Percentiles rank a stretch among this genome's conserved stretches.
Evolutionary conservation across 1,140 invertebrate genomes (phyloP).

Genomic region (Nephila pilipes): DNA sequence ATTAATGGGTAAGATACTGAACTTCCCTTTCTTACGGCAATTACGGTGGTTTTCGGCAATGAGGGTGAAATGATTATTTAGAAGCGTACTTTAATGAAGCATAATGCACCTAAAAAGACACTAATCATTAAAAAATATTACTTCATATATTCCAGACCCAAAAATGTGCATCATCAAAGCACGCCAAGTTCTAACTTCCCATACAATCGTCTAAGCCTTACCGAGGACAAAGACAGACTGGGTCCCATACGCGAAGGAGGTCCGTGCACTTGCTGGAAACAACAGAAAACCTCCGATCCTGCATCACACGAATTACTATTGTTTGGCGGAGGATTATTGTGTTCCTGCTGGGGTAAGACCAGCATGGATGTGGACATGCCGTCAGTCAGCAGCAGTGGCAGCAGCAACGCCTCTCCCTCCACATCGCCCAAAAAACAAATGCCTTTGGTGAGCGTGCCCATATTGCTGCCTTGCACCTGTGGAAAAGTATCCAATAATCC

Average conservation of each 20-base stretch:
- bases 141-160: conserved; percentile 41
- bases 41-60: too few species aligned
- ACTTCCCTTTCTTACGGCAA: too few species aligned
- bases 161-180: conserved; percentile 69
- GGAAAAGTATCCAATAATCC: conserved; percentile 63
- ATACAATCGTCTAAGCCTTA: conserved; percentile 62
- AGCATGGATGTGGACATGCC: conserved; percentile 64
- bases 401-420: conserved; percentile 69
- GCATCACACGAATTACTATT: conserved; percentile 49
- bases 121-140: too few species aligned
- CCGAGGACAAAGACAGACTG: conserved; percentile 67
- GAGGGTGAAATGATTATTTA: too few species aligned
- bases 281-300: conserved; percentile 55
- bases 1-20: too few species aligned
- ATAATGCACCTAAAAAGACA: too few species aligned
- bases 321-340: conserved; percentile 54
- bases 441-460: conserved; percentile 60
- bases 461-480: conserved; percentile 68
- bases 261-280: conserved; percentile 66
- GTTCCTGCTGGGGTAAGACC: conserved; percentile 51
- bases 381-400: conserved; percentile 65
- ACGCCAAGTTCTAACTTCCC: conserved; percentile 29
- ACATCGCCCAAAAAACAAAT: conserved; percentile 72
- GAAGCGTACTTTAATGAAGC: too few species aligned
- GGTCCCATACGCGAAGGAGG: conserved; percentile 63